Conservation (phyloP, 1,140 invertebrate species). For the Campoletis sonorensis region DNA sequence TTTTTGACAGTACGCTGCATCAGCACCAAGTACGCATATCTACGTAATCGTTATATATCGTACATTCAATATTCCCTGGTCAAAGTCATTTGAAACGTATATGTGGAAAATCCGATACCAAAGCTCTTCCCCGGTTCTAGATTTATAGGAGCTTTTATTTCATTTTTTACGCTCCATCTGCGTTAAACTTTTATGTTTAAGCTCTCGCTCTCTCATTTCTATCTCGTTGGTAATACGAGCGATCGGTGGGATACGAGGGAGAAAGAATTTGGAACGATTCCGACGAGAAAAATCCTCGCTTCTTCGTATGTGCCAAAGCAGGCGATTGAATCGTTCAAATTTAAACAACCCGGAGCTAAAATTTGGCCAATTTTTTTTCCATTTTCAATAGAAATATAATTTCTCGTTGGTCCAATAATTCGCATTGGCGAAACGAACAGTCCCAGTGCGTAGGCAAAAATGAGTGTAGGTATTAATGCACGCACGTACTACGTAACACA, state of each 20-base stretch:
- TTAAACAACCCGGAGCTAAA: no score
- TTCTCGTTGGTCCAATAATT: no score
- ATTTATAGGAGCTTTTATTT: conserved; percentile 5
- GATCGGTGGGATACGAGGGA: neutral
- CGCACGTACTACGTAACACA: no score
- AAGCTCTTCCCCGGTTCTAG: neutral
- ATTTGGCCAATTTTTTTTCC: no score
- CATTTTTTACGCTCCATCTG: neutral
- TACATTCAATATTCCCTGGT: neutral
- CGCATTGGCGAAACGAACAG: no score
- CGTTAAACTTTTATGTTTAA: neutral
- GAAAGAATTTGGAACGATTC: neutral
- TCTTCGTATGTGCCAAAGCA: no score
- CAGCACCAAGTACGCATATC: neutral
- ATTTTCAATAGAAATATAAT: no score
- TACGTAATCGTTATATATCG: neutral
- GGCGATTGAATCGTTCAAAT: no score
- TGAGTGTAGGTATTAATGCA: no score
- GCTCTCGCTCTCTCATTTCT: neutral
- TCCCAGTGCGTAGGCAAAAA: no score
- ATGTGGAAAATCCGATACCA: conserved; percentile 13
- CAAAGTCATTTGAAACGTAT: neutral
- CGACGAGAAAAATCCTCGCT: neutral
- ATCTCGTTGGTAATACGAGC: neutral
- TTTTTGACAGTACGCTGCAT: neutral